Base-by-base conservation (phyloP, 1,140 invertebrate genomes). In the Bursaphelenchus mucronatus region DNA sequence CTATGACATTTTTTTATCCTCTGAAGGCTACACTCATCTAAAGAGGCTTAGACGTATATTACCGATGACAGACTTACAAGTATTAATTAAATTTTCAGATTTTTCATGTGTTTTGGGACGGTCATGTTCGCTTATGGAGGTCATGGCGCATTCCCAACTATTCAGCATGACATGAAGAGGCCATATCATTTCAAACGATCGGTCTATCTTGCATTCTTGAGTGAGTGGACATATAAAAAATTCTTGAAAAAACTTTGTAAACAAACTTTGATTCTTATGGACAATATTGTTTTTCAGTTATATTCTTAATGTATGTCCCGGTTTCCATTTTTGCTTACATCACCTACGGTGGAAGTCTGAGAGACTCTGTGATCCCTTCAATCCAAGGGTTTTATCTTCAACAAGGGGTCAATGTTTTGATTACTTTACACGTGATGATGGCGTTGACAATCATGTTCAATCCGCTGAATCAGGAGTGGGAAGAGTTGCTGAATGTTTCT, bases 401-500 rank as follows among this genome's bases (percentile, higher is more conserved):
- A 44, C 77, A 81, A 51, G 57, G 76, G 8, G 77, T 83, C 6
- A 69, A 82, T 63, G 67, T 82, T n/a, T 64, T 83, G 11, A 82
- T 84, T 49, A 82, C 82, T 6, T 40, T 79, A 40, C 83, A 84
- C 70, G 77, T 84, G 3, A 55, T 83, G 44, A 61, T 82, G 4
- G 82, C 79, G 8, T 79, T 83, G 43, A 74, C 81, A 13, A 84
- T 84, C 19, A 76, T 84, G 11, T 70, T 84, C 30, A 85, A 83
- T 62, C 83, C 84, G 10, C 67, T 85, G 30, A 82, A 81, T 68
- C 83, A 85, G 66, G 87, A 89, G 73, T 76, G 89, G 45, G 89
- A 90, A 82, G 85, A 88, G 67, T 80, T 88, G 0, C 84, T 88
- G 56, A 83, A 85, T 45, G 82, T 89, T 15, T 86, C 87, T 40